These are phyloP conservation scores for Tetragonula clypearis DNA, from an alignment of 1,140 invertebrate genomes.

Conservation along the genomic window DNA sequence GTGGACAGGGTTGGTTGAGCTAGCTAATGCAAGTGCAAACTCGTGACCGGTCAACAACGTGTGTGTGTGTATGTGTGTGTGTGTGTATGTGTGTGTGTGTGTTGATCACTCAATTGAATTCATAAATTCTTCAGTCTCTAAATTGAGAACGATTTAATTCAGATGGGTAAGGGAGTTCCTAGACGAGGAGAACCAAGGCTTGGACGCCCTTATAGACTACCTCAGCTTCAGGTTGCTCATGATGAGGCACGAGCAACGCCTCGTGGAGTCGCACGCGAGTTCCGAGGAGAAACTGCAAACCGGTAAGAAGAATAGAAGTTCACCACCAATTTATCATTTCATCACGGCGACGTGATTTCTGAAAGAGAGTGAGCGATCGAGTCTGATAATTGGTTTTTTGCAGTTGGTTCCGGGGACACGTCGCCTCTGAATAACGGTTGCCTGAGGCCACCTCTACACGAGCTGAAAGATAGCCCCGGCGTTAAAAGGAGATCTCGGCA, in stretches of 20 bases:
- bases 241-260: constrained; percentile 93
- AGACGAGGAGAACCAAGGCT: constrained; percentile 96
- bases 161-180: constrained; percentile 99
- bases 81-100: no score
- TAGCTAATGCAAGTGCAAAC: no score
- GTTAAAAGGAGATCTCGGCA: constrained; percentile 90
- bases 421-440: constrained; percentile 82
- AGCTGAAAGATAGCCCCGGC: constrained; percentile 86
- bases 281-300: constrained; percentile 86
- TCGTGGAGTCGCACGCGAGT: constrained; percentile 87
- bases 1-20: no score
- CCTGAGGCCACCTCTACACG: constrained; percentile 83
- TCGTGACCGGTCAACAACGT: no score
- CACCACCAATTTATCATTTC: no score
- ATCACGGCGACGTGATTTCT: neutral
- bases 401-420: constrained; percentile 73
- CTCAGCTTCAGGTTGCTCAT: constrained; percentile 95
- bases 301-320: constrained; percentile 65
- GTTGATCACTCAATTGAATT: no score
- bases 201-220: constrained; percentile 98
- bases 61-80: no score
- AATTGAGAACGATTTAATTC: neutral
- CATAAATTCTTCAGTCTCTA: no score
- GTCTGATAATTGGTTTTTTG: constrained; percentile 51
- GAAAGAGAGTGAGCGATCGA: neutral